phyloP scores from a whole-genome alignment of 2,888 invertebrate genomes.

The Dryobota labecula region DNA sequence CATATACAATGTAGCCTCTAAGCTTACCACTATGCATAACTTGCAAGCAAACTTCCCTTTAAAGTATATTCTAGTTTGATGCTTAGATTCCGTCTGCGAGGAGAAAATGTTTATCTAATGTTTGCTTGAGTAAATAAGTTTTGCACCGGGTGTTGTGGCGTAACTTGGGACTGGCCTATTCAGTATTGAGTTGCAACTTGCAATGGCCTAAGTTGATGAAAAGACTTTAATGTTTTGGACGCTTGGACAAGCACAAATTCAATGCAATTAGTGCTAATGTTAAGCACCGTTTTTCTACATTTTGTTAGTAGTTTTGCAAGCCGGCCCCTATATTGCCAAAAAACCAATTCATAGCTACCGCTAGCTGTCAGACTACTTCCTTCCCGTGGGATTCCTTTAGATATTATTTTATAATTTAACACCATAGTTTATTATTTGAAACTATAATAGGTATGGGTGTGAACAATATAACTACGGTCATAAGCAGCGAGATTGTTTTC shows the following conservation, averaged over 20 bases:
- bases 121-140: constrained; percentile 21
- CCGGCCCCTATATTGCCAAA: neutral
- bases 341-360: neutral
- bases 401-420: neutral
- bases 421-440: too few relatives aligned
- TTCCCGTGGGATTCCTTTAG: neutral
- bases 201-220: neutral
- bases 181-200: neutral
- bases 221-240: neutral
- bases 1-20: constrained; percentile 59
- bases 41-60: constrained; percentile 34
- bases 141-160: constrained; percentile 12
- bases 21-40: constrained; percentile 58
- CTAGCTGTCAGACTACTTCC: neutral
- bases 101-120: constrained; percentile 18
- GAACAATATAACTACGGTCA: too few relatives aligned
- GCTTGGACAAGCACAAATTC: neutral
- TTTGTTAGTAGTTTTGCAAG: neutral
- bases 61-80: constrained; percentile 45
- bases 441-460: too few relatives aligned
- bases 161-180: neutral
- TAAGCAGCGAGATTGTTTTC: neutral
- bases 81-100: constrained; percentile 23
- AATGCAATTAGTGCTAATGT: neutral
- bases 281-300: too few relatives aligned